Evolutionary conservation across 1,140 invertebrate species (phyloP), one percentile per base, ranked within the genome.

Genomic region (Agraylea sexmaculata): DNA sequence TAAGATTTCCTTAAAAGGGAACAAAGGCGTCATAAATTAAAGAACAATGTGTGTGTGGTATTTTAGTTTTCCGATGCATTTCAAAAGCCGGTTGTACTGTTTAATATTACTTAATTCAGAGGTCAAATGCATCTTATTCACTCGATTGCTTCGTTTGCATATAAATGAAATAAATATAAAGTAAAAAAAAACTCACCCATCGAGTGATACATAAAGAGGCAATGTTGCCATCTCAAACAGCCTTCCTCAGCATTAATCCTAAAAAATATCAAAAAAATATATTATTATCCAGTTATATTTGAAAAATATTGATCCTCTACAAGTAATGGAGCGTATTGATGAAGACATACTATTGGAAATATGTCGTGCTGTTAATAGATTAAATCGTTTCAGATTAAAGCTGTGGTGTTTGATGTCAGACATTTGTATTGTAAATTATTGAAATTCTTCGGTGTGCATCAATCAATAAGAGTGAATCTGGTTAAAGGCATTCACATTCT

Each of bases 221-320:
- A 47, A 34, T 7, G 46, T 47, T 17, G 46, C 41, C 46, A 47
- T 47, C n/a, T n/a, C n/a, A n/a, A n/a, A n/a, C n/a, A n/a, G n/a
- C n/a, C n/a, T n/a, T n/a, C n/a, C n/a, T n/a, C n/a, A n/a, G n/a
- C n/a, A n/a, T n/a, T n/a, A n/a, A n/a, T n/a, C n/a, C n/a, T n/a
- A n/a, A n/a, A n/a, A n/a, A n/a, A n/a, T n/a, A n/a, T n/a, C n/a
- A n/a, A n/a, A n/a, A n/a, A n/a, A n/a, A n/a, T n/a, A n/a, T n/a
- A n/a, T n/a, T n/a, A n/a, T n/a, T n/a, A n/a, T 17, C 11, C 25
- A 11, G 29, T 29, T 16, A 16, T 30, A 13, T 11, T 13, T 30
- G 16, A 30, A 3, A 30, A 5, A 3, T 30, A 30, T 13, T n/a
- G 16, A 30, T 30, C 12, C 29, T n/a, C 29, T 30, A 13, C 5